phyloP scores from a whole-genome alignment of 2,113 vertebrate species.

The Siniperca knerii region DNA sequence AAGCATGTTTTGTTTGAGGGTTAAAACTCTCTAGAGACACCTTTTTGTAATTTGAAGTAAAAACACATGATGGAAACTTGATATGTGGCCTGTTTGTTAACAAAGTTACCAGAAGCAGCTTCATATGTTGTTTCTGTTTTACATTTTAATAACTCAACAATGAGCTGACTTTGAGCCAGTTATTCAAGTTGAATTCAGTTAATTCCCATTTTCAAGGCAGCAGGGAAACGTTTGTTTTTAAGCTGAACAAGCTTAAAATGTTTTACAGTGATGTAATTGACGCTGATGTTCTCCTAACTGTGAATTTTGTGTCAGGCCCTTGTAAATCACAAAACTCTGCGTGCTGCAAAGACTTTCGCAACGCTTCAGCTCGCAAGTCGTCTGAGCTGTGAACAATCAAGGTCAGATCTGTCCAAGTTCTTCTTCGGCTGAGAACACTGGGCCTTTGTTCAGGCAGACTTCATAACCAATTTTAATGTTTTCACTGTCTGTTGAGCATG shows the following conservation, averaged over 20 bases:
- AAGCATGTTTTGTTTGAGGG: not conserved
- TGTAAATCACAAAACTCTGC: constrained; percentile 9
- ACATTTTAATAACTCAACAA: not conserved
- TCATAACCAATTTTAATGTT: constrained; percentile 63
- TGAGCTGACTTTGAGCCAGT: not conserved
- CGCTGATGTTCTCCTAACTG: not conserved
- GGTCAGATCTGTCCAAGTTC: constrained; percentile 42
- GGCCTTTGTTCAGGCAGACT: constrained; percentile 66
- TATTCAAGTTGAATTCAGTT: not conserved
- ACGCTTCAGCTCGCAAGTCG: constrained; percentile 7
- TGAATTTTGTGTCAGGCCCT: constrained; percentile 15
- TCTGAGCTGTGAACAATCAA: constrained; percentile 49
- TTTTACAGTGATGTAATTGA: not conserved
- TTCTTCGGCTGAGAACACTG: constrained; percentile 63
- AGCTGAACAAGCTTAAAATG: not conserved
- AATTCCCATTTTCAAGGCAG: not conserved
- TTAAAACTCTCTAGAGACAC: not conserved
- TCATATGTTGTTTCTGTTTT: not conserved
- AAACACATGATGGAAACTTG: not conserved
- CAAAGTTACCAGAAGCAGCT: not conserved
- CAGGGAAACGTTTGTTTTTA: not conserved
- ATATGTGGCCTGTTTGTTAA: not conserved
- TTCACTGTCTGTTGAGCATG: constrained; percentile 41
- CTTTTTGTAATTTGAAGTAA: not conserved
- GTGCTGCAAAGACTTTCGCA: not conserved